A percentile compares a stretch with the other conserved stretches of the same genome.
These are phyloP conservation scores for Synanceia verrucosa DNA, from an alignment of 2,797 vertebrate genomes.

Conservation along the genomic window DNA sequence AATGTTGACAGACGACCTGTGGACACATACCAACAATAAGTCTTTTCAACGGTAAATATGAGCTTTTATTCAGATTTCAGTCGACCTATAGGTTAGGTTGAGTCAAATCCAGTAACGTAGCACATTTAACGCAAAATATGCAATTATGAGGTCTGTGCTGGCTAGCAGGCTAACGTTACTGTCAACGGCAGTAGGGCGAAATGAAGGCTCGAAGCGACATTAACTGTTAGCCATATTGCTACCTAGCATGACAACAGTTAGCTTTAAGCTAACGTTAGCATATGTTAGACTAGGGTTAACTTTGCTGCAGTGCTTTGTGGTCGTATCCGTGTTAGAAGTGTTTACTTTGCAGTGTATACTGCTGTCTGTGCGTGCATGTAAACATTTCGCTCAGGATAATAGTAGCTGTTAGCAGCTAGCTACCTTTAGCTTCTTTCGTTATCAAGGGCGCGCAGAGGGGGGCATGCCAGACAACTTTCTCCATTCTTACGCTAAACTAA, in stretches of 20 bases:
- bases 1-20: constrained; percentile 82
- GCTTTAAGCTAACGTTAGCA: constrained; percentile 36
- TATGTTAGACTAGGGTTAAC: background rate
- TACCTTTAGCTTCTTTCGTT: constrained; percentile 36
- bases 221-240: constrained; percentile 45
- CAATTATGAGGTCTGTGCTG: background rate
- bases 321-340: accelerated
- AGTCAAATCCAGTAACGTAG: accelerated
- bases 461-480: constrained; percentile 40
- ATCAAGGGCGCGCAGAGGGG: constrained; percentile 51
- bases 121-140: background rate
- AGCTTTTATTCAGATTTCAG: background rate
- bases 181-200: constrained; percentile 43
- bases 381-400: background rate
- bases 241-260: constrained; percentile 47
- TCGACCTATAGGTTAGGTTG: accelerated
- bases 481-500: background rate
- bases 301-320: background rate
- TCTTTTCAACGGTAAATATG: constrained; percentile 76
- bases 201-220: constrained; percentile 33
- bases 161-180: constrained; percentile 40
- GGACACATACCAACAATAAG: constrained; percentile 61
- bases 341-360: background rate
- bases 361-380: background rate
- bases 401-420: constrained; percentile 19